A percentile compares a stretch with the other conserved stretches of the same genome.
Evolutionary conservation across 2,888 invertebrate genomes (phyloP).

Genomic region (Nemapogon koenigi): DNA sequence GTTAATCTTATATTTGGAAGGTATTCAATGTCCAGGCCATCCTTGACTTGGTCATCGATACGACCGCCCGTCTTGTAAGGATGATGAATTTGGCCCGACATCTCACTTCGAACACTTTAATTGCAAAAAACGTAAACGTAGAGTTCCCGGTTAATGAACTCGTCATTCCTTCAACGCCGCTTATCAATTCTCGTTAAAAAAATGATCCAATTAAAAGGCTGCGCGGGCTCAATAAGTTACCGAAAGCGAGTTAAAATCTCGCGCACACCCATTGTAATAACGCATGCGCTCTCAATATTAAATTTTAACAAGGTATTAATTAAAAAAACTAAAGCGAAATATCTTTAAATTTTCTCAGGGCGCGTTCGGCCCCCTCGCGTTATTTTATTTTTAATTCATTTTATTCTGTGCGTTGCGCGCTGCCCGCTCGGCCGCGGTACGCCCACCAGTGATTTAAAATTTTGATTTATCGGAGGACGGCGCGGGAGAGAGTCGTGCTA

Average conservation of each 20-base stretch:
- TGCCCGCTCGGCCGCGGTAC: slow-evolving; percentile 44
- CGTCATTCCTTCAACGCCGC: slow-evolving; percentile 38
- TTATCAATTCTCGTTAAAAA: slow-evolving; percentile 58
- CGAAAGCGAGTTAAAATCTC: slow-evolving; percentile 54
- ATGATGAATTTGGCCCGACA: too few relatives aligned
- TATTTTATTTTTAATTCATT: slow-evolving; percentile 63
- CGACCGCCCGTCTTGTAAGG: too few relatives aligned
- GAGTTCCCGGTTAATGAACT: slow-evolving; percentile 25
- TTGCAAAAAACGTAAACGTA: slow-evolving; percentile 6
- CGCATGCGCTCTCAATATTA: slow-evolving; percentile 61
- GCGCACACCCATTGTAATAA: slow-evolving; percentile 64
- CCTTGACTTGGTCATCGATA: too few relatives aligned
- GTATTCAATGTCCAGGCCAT: too few relatives aligned
- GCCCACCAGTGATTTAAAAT: slow-evolving; percentile 66
- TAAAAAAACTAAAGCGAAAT: slow-evolving; percentile 65
- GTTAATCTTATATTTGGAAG: too few relatives aligned
- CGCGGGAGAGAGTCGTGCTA: slow-evolving; percentile 25
- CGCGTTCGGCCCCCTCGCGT: slow-evolving; percentile 47
- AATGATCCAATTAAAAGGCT: slow-evolving; percentile 57
- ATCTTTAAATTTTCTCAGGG: slow-evolving; percentile 61
- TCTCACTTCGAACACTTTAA: slow-evolving; percentile 2
- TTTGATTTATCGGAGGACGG: slow-evolving; percentile 56
- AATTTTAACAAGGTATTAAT: slow-evolving; percentile 67
- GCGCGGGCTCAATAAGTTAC: slow-evolving; percentile 54
- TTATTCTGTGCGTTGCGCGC: slow-evolving; percentile 44